Conservation (phyloP, 2,888 invertebrate species). For the Cancer borealis region DNA sequence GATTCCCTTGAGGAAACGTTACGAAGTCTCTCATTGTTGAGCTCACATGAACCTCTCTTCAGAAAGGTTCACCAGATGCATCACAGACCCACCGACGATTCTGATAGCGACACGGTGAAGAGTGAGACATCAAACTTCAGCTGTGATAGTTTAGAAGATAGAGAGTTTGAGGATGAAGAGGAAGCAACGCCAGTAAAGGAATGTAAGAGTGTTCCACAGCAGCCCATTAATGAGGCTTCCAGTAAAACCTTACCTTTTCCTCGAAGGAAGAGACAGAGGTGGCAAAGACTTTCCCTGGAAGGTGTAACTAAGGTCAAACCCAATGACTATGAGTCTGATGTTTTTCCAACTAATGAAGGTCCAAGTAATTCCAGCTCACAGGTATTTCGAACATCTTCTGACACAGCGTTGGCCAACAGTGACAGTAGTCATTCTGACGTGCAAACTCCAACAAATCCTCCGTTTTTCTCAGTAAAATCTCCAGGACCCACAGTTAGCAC, state of each 20-base stretch:
- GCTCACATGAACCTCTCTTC: slow-evolving; percentile 49
- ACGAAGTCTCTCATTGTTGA: slow-evolving; percentile 66
- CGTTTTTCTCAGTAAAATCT: slow-evolving; percentile 72
- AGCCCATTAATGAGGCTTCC: slow-evolving; percentile 71
- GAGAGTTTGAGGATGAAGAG: slow-evolving; percentile 81
- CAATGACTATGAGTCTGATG: slow-evolving; percentile 71
- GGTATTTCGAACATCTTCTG: slow-evolving; percentile 71
- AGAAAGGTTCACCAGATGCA: slow-evolving; percentile 49
- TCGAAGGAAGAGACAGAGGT: slow-evolving; percentile 68
- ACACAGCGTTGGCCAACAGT: slow-evolving; percentile 72
- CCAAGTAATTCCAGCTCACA: slow-evolving; percentile 50
- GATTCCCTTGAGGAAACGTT: slow-evolving; percentile 74
- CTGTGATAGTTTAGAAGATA: slow-evolving; percentile 89
- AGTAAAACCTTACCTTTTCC: slow-evolving; percentile 82
- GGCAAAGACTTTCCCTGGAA: slow-evolving; percentile 69
- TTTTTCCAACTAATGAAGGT: slow-evolving; percentile 69
- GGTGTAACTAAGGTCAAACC: slow-evolving; percentile 55
- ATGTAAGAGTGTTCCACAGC: neutral
- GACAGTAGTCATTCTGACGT: slow-evolving; percentile 74
- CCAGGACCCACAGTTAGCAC: slow-evolving; percentile 22
- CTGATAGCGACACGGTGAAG: slow-evolving; percentile 73
- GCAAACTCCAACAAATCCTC: slow-evolving; percentile 76
- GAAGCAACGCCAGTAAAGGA: slow-evolving; percentile 3
- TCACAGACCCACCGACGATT: slow-evolving; percentile 65
- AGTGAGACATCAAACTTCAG: slow-evolving; percentile 83